These are phyloP conservation scores for Dione vanillae DNA, from an alignment of 2,888 invertebrate genomes.

Conservation along the genomic window DNA sequence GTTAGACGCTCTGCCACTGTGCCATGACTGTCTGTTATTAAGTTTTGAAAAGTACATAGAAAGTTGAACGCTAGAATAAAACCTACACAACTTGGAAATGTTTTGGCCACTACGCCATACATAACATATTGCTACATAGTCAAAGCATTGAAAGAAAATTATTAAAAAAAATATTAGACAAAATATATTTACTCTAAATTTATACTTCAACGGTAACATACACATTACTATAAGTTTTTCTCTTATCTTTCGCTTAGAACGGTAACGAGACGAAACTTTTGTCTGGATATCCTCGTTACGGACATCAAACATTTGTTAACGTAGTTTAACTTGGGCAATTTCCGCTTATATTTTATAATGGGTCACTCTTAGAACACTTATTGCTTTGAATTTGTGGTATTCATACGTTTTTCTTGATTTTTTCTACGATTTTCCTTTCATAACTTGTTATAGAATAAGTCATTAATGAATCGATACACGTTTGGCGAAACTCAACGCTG, in stretches of 20 bases:
- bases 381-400: not conserved
- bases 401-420: not conserved
- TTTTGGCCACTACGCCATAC: too few species aligned
- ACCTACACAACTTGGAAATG: too few species aligned
- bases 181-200: not conserved
- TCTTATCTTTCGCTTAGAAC: conserved; percentile 63
- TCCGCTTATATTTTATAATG: conserved; percentile 47
- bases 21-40: too few species aligned
- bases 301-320: conserved; percentile 61
- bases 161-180: not conserved
- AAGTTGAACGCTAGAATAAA: too few species aligned
- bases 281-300: conserved; percentile 54
- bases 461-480: too few species aligned
- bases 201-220: conserved; percentile 52
- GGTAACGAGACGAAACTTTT: conserved; percentile 74
- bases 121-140: too few species aligned
- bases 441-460: not conserved
- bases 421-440: not conserved
- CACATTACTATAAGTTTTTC: conserved; percentile 63
- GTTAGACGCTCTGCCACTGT: too few species aligned
- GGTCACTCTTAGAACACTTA: conserved; percentile 21
- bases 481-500: not conserved
- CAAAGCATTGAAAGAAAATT: too few species aligned
- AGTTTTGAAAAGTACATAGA: too few species aligned
- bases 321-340: conserved; percentile 67